phyloP scores from a whole-genome alignment of 2,113 vertebrate genomes.

The Edolisoma coerulescens region DNA sequence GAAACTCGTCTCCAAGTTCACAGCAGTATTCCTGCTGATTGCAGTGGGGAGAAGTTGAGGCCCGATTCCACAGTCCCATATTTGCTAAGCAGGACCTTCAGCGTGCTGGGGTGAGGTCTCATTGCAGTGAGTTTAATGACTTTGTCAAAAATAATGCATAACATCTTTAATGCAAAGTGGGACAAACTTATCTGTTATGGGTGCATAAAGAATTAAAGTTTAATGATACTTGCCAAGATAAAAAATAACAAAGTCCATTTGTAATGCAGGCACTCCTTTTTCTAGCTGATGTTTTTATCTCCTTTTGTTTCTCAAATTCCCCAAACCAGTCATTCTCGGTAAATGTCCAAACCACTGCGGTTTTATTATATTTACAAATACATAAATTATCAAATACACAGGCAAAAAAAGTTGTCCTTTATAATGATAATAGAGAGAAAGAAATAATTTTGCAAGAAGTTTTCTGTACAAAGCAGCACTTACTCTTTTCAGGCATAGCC shows the following conservation, averaged over 20 bases:
- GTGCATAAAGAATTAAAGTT: conserved; percentile 33
- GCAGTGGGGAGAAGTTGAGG: not conserved
- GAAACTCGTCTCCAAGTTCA: not conserved
- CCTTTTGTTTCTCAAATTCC: conserved; percentile 42
- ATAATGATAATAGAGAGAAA: not conserved
- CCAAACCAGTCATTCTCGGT: conserved; percentile 35
- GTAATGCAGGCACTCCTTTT: conserved; percentile 50
- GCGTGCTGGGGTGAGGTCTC: not conserved
- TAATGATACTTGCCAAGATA: conserved; percentile 42
- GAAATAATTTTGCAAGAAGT: not conserved
- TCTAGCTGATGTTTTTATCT: conserved; percentile 52
- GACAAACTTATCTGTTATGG: conserved; percentile 16
- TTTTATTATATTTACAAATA: conserved; percentile 40
- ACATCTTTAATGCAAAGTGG: not conserved
- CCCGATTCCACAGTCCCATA: not conserved
- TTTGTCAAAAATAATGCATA: conserved; percentile 10
- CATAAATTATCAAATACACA: conserved; percentile 11
- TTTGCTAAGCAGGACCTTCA: not conserved
- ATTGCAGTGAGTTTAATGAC: not conserved
- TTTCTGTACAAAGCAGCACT: not conserved
- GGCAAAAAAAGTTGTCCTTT: not conserved
- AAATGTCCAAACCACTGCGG: conserved; percentile 16
- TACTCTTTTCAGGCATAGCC: not conserved
- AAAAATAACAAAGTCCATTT: conserved; percentile 54
- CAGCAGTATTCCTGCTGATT: not conserved